phyloP scores from a whole-genome alignment of 2,888 invertebrate genomes.

The Tolmerus cingulatus region DNA sequence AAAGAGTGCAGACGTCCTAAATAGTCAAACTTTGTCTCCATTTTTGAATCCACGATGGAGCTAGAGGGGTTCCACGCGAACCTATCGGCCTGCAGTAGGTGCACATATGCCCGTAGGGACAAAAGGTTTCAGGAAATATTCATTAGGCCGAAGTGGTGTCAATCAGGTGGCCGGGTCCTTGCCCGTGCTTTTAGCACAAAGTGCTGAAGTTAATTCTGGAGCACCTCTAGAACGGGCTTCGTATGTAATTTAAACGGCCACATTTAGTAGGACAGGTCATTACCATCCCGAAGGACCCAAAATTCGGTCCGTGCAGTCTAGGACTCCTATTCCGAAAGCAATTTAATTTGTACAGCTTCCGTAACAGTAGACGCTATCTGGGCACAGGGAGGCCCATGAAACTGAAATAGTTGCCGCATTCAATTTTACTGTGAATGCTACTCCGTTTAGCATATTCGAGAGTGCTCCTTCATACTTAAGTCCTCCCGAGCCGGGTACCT shows the following conservation, averaged over 20 bases:
- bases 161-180: neutral
- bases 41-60: neutral
- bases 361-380: conserved; percentile 20
- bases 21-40: neutral
- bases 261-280: conserved; percentile 29
- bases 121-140: neutral
- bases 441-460: conserved; percentile 24
- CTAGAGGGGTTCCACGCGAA: neutral
- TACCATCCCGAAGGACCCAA: conserved; percentile 1
- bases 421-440: conserved; percentile 21
- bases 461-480: conserved; percentile 20
- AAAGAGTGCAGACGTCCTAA: neutral
- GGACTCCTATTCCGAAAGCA: conserved; percentile 1
- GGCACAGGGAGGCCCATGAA: neutral
- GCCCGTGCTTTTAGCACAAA: neutral
- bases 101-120: neutral
- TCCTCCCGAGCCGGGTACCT: neutral
- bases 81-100: neutral
- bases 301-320: neutral
- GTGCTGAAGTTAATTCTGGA: neutral
- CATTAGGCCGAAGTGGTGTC: neutral
- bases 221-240: neutral
- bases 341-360: conserved; percentile 38
- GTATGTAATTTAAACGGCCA: neutral
- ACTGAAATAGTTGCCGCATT: conserved; percentile 17